Evolutionary conservation across 2,797 vertebrate genomes (phyloP).

Genomic region (Gymnothorax reevesii): DNA sequence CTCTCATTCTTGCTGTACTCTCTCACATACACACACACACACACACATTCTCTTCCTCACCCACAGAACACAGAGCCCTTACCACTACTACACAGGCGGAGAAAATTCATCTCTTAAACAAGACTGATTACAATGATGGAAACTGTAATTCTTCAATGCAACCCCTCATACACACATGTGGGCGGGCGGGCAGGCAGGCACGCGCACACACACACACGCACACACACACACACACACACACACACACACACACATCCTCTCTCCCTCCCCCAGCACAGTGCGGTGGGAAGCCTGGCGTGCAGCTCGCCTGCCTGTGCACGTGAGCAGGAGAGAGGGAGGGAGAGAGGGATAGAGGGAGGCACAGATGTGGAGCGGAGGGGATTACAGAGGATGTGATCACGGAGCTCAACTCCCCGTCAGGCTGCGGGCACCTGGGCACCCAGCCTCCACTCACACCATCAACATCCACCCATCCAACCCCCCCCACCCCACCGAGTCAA

Average conservation of each 20-base stretch:
- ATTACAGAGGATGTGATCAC: conserved; percentile 64
- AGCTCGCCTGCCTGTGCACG: conserved; percentile 69
- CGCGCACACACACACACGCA: conserved; percentile 18
- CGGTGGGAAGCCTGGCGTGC: conserved; percentile 59
- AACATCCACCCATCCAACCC: not conserved
- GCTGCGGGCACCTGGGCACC: conserved; percentile 28
- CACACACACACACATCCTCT: conserved; percentile 26
- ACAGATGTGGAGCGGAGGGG: conserved; percentile 66
- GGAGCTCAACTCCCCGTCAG: conserved; percentile 31
- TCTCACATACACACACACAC: not conserved
- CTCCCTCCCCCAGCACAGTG: not conserved
- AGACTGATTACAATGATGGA: not conserved
- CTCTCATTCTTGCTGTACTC: not conserved
- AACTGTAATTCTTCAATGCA: not conserved
- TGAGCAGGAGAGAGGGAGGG: conserved; percentile 61
- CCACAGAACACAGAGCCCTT: conserved; percentile 21
- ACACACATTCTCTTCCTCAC: not conserved
- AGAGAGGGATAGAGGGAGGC: conserved; percentile 50
- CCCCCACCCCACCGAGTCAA: not conserved
- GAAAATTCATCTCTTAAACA: not conserved
- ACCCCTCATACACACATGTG: conserved; percentile 32
- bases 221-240: conserved; percentile 26
- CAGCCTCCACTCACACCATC: conserved; percentile 53
- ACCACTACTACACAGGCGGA: not conserved
- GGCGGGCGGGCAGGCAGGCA: not conserved